phyloP scores from a whole-genome alignment of 92 coral and sea anemone genomes.

The Epizoanthus illoricatus region DNA sequence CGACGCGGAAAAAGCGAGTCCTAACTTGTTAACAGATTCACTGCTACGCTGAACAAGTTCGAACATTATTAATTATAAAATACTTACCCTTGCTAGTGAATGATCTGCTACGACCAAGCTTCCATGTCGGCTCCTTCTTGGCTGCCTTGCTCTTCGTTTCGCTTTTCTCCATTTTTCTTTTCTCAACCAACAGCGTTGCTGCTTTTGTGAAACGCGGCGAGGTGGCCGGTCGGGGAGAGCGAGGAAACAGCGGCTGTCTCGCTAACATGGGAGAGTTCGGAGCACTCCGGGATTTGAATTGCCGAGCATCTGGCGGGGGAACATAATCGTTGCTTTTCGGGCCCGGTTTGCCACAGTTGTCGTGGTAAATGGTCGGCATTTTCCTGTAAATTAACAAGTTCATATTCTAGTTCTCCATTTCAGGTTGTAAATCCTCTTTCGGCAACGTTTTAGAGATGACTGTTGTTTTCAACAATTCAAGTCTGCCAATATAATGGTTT shows the following conservation, averaged over 20 bases:
- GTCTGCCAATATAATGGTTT: neutral
- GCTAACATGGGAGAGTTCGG: constrained; percentile 82
- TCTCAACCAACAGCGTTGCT: constrained; percentile 58
- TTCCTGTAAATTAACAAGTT: constrained; percentile 56
- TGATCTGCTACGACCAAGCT: constrained; percentile 91
- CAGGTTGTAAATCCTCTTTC: neutral
- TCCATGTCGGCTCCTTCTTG: constrained; percentile 31
- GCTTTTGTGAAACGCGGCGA: constrained; percentile 65
- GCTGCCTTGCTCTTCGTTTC: constrained; percentile 44
- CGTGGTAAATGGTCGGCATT: constrained; percentile 93
- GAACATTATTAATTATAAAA: neutral
- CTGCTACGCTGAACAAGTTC: neutral
- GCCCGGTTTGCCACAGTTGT: constrained; percentile 93
- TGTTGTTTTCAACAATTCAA: neutral
- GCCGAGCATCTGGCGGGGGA: constrained; percentile 92
- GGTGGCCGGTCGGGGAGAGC: constrained; percentile 70
- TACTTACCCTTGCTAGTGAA: constrained; percentile 74
- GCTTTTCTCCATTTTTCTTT: constrained; percentile 61
- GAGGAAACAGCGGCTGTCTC: constrained; percentile 64
- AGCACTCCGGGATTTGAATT: constrained; percentile 94
- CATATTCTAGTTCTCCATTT: neutral
- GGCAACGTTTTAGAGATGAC: neutral
- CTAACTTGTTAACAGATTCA: neutral
- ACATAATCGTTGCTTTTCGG: constrained; percentile 87
- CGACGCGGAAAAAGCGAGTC: constrained; percentile 27